phyloP scores from a whole-genome alignment of 2,797 vertebrate genomes.

The Australoheros facetus region DNA sequence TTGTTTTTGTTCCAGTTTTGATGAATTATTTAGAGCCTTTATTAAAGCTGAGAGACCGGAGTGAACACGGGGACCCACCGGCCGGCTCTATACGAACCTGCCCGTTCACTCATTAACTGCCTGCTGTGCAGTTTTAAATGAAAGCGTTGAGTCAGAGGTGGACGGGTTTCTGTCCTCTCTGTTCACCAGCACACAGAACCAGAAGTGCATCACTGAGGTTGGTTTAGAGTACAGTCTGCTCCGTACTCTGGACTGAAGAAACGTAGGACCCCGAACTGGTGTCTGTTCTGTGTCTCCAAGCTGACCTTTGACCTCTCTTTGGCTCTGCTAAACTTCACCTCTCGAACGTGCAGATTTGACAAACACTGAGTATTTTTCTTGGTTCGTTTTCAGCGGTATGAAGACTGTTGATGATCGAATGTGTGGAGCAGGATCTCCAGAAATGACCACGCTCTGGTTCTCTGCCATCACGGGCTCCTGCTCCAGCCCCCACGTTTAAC shows the following conservation, averaged over 20 bases:
- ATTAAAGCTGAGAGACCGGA: too few relatives aligned
- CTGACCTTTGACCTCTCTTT: slow-evolving; percentile 26
- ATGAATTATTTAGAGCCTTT: not conserved
- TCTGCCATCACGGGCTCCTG: too few relatives aligned
- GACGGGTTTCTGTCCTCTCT: not conserved
- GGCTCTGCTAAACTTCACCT: slow-evolving; percentile 28
- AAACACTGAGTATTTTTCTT: slow-evolving; percentile 55
- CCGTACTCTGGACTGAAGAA: slow-evolving; percentile 9
- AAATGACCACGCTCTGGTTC: too few relatives aligned
- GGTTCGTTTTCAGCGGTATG: slow-evolving; percentile 58
- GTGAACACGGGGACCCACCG: not conserved
- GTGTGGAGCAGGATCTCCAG: slow-evolving; percentile 6
- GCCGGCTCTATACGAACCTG: not conserved
- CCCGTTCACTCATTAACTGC: not conserved
- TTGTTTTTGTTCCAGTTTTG: not conserved
- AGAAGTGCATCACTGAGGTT: not conserved
- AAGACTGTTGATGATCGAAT: slow-evolving; percentile 67
- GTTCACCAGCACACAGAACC: not conserved
- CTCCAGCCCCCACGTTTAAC: too few relatives aligned
- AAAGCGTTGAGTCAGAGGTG: not conserved
- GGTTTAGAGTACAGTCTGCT: slow-evolving; percentile 1
- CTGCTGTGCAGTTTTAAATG: not conserved
- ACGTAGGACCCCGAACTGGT: not conserved
- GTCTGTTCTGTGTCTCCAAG: not conserved
- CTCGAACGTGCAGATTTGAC: slow-evolving; percentile 27